Conservation (phyloP, 2,113 vertebrate genomes). For the Ancistrus triradiatus region DNA sequence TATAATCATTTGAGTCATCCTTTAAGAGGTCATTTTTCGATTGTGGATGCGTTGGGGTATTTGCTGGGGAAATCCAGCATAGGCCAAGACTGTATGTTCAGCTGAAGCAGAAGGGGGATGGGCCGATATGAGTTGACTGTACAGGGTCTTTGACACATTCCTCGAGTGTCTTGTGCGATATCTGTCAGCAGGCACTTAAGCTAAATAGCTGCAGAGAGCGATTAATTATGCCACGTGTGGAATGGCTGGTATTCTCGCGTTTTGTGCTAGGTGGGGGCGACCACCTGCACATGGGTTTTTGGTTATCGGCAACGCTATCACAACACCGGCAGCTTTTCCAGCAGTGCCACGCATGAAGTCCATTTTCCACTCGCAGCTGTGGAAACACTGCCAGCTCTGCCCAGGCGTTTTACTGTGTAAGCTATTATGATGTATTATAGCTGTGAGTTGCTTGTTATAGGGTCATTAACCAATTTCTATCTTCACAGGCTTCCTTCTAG, state of each 20-base stretch:
- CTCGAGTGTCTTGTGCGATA: conserved; percentile 55
- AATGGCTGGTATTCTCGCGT: conserved; percentile 60
- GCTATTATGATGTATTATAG: neutral
- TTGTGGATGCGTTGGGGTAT: no score
- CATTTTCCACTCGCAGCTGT: conserved; percentile 16
- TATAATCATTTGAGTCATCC: no score
- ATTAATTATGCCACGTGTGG: conserved; percentile 67
- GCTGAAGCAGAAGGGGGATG: neutral
- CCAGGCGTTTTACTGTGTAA: neutral
- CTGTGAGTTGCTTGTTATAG: neutral
- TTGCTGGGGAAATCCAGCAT: no score
- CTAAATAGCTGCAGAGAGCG: conserved; percentile 62
- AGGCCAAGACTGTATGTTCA: no score
- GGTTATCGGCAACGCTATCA: conserved; percentile 37
- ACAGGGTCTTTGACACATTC: conserved; percentile 48
- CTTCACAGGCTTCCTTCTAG: no score
- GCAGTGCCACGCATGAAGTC: conserved; percentile 3
- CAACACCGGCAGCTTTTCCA: conserved; percentile 22
- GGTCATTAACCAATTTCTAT: neutral
- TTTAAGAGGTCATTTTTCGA: no score
- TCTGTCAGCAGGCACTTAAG: conserved; percentile 65
- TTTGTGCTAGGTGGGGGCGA: conserved; percentile 39
- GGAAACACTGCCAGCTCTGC: conserved; percentile 27
- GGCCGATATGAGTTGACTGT: neutral
- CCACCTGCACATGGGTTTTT: conserved; percentile 41